Percentiles rank a stretch among this genome's conserved stretches.
These are phyloP conservation scores for Chloebia gouldiae DNA, from an alignment of 2,113 vertebrate species.

Conservation along the genomic window DNA sequence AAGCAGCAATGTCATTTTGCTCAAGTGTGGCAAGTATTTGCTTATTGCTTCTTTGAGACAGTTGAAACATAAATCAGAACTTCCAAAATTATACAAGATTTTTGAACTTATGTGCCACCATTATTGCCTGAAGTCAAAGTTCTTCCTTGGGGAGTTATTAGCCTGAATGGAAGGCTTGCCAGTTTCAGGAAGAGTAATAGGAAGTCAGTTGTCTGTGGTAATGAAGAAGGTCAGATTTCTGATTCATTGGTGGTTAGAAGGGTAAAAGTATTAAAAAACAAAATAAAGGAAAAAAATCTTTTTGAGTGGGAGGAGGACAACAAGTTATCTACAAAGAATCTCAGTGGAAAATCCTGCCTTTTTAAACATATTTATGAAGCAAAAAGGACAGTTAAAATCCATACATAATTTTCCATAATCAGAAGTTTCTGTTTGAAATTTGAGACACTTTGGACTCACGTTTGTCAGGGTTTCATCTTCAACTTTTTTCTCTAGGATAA, in stretches of 20 bases:
- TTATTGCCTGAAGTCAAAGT: background rate
- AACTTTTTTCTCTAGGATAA: background rate
- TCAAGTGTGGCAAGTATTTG: background rate
- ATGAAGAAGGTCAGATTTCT: background rate
- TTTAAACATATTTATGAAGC: background rate
- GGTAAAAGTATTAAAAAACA: background rate
- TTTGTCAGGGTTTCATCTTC: background rate
- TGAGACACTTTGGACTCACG: background rate
- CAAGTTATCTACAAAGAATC: background rate
- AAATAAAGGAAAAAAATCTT: background rate
- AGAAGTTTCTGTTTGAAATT: background rate
- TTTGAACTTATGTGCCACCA: background rate
- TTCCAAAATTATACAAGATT: background rate
- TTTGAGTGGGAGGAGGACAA: too few relatives aligned
- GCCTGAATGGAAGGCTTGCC: background rate
- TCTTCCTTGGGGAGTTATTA: background rate
- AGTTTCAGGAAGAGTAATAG: background rate
- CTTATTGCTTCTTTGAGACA: background rate
- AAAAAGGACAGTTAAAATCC: background rate
- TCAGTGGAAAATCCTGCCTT: background rate
- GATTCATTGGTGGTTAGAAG: background rate
- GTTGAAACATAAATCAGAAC: background rate
- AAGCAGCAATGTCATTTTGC: background rate
- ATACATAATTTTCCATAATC: background rate
- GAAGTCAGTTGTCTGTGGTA: background rate